phyloP scores from a whole-genome alignment of 2,797 vertebrate species.

The Anguilla marmorata region DNA sequence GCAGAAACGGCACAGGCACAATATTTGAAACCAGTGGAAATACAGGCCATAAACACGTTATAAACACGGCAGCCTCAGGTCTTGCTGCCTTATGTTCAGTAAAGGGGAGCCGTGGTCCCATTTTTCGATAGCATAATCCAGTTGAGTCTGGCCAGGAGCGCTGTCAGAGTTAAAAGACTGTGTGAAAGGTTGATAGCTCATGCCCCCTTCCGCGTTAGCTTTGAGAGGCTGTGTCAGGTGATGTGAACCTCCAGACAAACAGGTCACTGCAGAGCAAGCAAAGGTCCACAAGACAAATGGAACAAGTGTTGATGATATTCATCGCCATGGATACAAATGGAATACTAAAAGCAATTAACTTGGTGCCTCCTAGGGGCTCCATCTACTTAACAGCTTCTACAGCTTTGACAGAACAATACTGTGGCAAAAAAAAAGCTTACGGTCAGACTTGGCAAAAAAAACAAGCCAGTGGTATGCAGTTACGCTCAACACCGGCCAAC shows the following conservation, averaged over 20 bases:
- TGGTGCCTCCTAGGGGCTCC: neutral
- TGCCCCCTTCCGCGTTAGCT: neutral
- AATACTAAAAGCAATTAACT: constrained; percentile 17
- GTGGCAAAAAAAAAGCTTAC: neutral
- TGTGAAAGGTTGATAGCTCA: constrained; percentile 7
- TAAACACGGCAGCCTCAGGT: neutral
- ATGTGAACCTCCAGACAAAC: neutral
- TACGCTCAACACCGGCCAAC: neutral
- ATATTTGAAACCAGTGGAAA: neutral
- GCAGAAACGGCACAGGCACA: neutral
- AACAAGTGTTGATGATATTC: neutral
- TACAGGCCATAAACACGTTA: neutral
- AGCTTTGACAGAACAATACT: constrained; percentile 17
- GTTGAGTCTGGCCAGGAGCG: neutral
- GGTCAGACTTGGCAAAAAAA: neutral
- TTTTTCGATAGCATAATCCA: neutral
- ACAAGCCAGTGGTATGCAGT: neutral
- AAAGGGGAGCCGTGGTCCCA: neutral
- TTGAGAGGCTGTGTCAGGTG: neutral
- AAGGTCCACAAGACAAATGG: neutral
- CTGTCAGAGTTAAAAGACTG: constrained; percentile 12
- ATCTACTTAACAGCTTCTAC: neutral
- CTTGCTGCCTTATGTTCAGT: neutral
- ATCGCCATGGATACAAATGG: constrained; percentile 11
- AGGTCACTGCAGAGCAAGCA: neutral